These are phyloP conservation scores for Octodon degus DNA, from an alignment of 2,113 vertebrate genomes.

Conservation along the genomic window DNA sequence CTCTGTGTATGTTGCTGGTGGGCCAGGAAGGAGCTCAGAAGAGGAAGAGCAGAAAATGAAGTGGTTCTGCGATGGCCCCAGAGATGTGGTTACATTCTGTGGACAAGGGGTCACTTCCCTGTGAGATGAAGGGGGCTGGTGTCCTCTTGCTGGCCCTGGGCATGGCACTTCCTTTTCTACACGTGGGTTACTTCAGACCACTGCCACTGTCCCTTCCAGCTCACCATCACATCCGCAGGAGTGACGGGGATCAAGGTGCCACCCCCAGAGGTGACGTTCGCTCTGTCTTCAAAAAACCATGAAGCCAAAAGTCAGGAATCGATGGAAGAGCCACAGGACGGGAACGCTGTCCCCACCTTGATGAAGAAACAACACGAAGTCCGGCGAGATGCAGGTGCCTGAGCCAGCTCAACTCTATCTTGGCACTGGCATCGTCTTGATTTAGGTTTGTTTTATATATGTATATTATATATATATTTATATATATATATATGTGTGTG, in stretches of 20 bases:
- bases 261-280: slow-evolving; percentile 46
- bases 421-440: slow-evolving; percentile 86
- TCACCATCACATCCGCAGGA: slow-evolving; percentile 57
- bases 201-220: slow-evolving; percentile 72
- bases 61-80: slow-evolving; percentile 74
- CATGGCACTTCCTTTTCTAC: slow-evolving; percentile 8
- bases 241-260: slow-evolving; percentile 70
- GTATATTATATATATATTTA: slow-evolving; percentile 85
- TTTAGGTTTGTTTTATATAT: slow-evolving; percentile 78
- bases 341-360: slow-evolving; percentile 80
- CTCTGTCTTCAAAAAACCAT: slow-evolving; percentile 78
- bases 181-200: slow-evolving; percentile 62
- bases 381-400: slow-evolving; percentile 82
- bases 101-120: slow-evolving; percentile 73
- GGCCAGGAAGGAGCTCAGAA: slow-evolving; percentile 58
- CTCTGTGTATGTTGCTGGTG: slow-evolving; percentile 62
- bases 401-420: slow-evolving; percentile 84
- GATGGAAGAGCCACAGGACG: slow-evolving; percentile 84
- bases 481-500: slow-evolving; percentile 82
- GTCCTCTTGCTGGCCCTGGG: slow-evolving; percentile 43
- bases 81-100: slow-evolving; percentile 69
- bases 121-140: slow-evolving; percentile 21
- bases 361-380: slow-evolving; percentile 83
- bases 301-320: slow-evolving; percentile 82
- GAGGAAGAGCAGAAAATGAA: slow-evolving; percentile 40